These are phyloP conservation scores for Protaetia brevitarsis DNA, from an alignment of 1,140 invertebrate species.

Conservation along the genomic window DNA sequence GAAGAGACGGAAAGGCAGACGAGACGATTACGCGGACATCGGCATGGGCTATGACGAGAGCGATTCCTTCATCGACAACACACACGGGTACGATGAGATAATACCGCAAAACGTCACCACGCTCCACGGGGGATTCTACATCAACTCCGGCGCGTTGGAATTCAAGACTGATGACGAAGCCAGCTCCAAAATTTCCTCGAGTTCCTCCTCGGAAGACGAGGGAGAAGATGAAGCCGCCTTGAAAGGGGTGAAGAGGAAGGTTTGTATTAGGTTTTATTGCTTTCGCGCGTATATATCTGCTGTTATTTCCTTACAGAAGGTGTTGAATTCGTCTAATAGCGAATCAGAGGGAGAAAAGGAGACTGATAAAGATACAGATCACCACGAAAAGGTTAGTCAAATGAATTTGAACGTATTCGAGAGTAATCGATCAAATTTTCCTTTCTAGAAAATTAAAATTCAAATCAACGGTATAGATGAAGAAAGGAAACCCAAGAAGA, in stretches of 20 bases:
- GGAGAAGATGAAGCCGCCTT: slow-evolving; percentile 5
- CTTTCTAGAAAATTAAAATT: neutral
- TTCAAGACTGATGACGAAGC: slow-evolving; percentile 61
- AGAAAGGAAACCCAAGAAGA: slow-evolving; percentile 35
- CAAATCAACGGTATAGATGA: neutral
- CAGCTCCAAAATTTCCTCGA: slow-evolving; percentile 32
- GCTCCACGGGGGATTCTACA: slow-evolving; percentile 91
- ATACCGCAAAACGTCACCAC: slow-evolving; percentile 88
- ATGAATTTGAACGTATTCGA: neutral
- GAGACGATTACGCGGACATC: slow-evolving; percentile 84
- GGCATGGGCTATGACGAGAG: slow-evolving; percentile 93
- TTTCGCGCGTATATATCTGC: neutral
- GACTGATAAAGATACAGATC: slow-evolving; percentile 28
- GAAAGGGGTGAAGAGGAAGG: neutral
- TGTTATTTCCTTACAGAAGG: slow-evolving; percentile 23
- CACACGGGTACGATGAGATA: slow-evolving; percentile 94
- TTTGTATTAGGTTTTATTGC: neutral
- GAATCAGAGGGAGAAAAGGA: slow-evolving; percentile 36
- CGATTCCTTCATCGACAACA: slow-evolving; percentile 96
- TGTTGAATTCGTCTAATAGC: slow-evolving; percentile 31
- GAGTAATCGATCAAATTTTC: neutral
- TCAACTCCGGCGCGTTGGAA: slow-evolving; percentile 87
- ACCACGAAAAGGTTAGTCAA: neutral
- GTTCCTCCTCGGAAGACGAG: slow-evolving; percentile 31
- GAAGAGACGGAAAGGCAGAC: slow-evolving; percentile 61